Base-by-base conservation (phyloP, 2,888 invertebrate species). In the Patella ulyssiponensis region DNA sequence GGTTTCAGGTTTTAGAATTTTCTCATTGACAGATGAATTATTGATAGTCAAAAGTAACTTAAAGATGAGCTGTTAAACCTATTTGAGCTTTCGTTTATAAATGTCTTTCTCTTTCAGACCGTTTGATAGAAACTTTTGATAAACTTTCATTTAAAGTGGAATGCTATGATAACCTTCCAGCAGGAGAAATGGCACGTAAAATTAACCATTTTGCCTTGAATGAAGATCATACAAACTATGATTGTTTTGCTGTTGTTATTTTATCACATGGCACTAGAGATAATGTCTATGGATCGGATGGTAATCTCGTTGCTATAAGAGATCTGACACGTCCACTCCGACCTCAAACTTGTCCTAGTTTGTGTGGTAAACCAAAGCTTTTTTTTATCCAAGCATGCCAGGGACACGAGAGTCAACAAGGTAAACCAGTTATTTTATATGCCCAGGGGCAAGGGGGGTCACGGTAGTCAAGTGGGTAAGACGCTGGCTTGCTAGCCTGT, bases 301-400 rank as follows among this genome's bases (percentile, higher is more conserved):
- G 58, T 58, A 14, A 58, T 15, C 11, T 15, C 17, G 58, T 58
- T n/a, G 17, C 58, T n/a, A 58, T 58, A 12, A 58, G 58, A 58
- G 20, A 20, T 7, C 58, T 58, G 7, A 58, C 58, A 12, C 15
- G 20, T 14, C 58, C 58, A 5, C 20, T 58, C 5, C 9, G 20
- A 58, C 5, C 12, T 58, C 9, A 1, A 1, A 5, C 58, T 12
- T 58, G 58, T 58, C 14, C 58, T n/a, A 20, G 14, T 5, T 20
- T 58, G 58, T 1, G 58, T 58, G 58, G 58, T 58, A 58, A 58
- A 58, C 58, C 58, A 58, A 58, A 58, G 58, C 58, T 58, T 17
- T 58, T 58, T 58, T 58, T 58, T 58, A 58, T 58, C 7, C 58
- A 58, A 20, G 58, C 58, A n/a, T 58, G 58, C 20, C 58, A 58